Percentiles rank a stretch among this genome's conserved stretches.
Conservation (phyloP, 2,113 vertebrate genomes). For the Gorsachius goisagi region DNA sequence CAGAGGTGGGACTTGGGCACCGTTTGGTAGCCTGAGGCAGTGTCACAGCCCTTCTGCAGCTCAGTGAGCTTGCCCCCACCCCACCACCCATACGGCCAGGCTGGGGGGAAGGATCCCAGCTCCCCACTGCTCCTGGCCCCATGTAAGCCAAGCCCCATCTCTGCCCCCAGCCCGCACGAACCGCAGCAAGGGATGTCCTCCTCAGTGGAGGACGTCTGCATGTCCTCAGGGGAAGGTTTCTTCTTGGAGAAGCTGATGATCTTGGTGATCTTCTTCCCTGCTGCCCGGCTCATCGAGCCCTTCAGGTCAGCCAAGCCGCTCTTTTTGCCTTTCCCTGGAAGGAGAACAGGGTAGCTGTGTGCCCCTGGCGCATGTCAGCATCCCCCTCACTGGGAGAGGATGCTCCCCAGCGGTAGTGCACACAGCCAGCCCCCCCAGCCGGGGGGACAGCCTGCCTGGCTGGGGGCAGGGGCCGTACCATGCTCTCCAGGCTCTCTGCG, state of each 20-base stretch:
- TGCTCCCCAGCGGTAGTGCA: background rate
- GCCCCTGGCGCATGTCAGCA: rapidly evolving
- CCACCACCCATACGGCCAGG: rapidly evolving
- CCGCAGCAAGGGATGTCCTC: slow-evolving; percentile 90
- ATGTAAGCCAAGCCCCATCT: rapidly evolving
- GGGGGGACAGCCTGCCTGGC: background rate
- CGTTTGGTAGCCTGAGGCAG: background rate
- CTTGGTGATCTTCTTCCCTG: slow-evolving; percentile 93
- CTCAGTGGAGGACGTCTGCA: slow-evolving; percentile 71
- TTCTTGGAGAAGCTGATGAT: slow-evolving; percentile 98
- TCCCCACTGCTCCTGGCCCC: background rate
- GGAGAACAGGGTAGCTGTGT: background rate
- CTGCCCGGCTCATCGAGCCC: slow-evolving; percentile 90
- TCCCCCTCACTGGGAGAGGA: background rate
- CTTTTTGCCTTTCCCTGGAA: slow-evolving; percentile 86
- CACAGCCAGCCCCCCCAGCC: rapidly evolving
- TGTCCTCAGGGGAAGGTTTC: slow-evolving; percentile 84
- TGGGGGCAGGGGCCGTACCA: slow-evolving; percentile 65
- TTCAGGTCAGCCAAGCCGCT: slow-evolving; percentile 92
- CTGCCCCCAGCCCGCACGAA: slow-evolving; percentile 22
- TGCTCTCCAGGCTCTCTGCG: slow-evolving; percentile 80
- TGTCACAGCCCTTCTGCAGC: background rate
- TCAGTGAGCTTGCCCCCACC: rapidly evolving
- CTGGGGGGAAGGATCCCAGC: background rate
- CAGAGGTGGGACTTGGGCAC: background rate